Conservation (phyloP, 2,797 vertebrate species). For the Lepus oiostolus region DNA sequence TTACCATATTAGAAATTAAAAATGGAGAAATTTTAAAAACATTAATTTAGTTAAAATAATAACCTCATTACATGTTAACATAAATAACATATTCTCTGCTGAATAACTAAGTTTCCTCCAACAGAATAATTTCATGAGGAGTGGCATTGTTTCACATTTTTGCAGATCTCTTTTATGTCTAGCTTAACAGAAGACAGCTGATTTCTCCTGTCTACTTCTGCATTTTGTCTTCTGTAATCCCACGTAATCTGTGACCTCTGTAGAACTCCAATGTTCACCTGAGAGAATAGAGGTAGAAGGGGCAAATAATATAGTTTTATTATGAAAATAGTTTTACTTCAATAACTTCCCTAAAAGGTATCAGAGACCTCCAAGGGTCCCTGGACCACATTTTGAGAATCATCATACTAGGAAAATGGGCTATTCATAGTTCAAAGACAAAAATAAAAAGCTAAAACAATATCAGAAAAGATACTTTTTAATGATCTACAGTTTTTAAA, state of each 20-base stretch:
- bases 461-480: slow-evolving; percentile 25
- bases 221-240: neutral
- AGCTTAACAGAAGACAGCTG: neutral
- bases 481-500: slow-evolving; percentile 43
- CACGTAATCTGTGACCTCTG: neutral
- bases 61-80: slow-evolving; percentile 8
- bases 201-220: neutral
- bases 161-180: slow-evolving; percentile 42
- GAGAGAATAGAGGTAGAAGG: neutral
- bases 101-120: slow-evolving; percentile 37
- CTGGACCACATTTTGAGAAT: neutral
- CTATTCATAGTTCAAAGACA: slow-evolving; percentile 27
- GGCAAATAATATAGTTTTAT: neutral
- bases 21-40: neutral
- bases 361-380: neutral
- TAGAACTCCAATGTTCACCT: neutral
- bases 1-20: slow-evolving; percentile 32
- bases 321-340: slow-evolving; percentile 45
- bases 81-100: slow-evolving; percentile 28
- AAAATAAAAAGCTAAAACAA: slow-evolving; percentile 42
- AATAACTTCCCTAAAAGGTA: neutral
- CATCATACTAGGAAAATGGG: neutral
- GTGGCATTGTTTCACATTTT: slow-evolving; percentile 15
- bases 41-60: slow-evolving; percentile 50
- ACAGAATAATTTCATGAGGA: neutral